Percentiles rank a stretch among this genome's conserved stretches.
Conservation (phyloP, 2,888 invertebrate genomes). For the Eupelmus urozonus region DNA sequence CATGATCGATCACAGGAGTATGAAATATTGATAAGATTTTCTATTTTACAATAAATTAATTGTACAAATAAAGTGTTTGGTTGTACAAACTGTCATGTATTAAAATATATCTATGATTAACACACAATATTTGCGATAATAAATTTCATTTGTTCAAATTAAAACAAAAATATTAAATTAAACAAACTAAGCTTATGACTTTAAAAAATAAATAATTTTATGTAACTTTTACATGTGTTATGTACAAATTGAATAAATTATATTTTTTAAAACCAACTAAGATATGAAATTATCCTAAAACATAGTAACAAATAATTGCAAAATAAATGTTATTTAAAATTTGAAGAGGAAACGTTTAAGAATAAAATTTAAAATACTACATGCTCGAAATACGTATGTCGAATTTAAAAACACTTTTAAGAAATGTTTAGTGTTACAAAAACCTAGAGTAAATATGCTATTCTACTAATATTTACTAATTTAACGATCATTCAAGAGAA, state of each 20-base stretch:
- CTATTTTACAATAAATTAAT: constrained; percentile 2
- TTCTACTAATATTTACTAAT: not conserved
- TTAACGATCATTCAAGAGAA: constrained; percentile 18
- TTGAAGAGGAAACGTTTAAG: not conserved
- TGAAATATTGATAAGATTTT: constrained; percentile 11
- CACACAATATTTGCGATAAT: not conserved
- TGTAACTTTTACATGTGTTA: constrained; percentile 29
- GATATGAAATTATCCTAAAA: no score
- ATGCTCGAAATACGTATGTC: not conserved
- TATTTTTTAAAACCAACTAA: constrained; percentile 30
- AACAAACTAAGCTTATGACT: constrained; percentile 2
- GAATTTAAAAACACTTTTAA: not conserved
- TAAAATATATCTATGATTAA: not conserved
- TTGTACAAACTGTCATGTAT: not conserved
- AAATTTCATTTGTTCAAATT: constrained; percentile 18
- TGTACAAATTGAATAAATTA: constrained; percentile 42
- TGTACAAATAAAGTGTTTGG: not conserved
- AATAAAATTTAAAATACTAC: not conserved
- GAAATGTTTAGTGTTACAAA: not conserved
- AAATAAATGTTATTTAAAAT: no score
- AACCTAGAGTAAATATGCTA: not conserved
- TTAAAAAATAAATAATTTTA: constrained; percentile 23
- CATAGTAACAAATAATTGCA: no score
- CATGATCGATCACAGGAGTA: constrained; percentile 1
- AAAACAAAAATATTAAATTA: not conserved